Conservation (phyloP, 2,113 vertebrate species). For the Serilophus lunatus region DNA sequence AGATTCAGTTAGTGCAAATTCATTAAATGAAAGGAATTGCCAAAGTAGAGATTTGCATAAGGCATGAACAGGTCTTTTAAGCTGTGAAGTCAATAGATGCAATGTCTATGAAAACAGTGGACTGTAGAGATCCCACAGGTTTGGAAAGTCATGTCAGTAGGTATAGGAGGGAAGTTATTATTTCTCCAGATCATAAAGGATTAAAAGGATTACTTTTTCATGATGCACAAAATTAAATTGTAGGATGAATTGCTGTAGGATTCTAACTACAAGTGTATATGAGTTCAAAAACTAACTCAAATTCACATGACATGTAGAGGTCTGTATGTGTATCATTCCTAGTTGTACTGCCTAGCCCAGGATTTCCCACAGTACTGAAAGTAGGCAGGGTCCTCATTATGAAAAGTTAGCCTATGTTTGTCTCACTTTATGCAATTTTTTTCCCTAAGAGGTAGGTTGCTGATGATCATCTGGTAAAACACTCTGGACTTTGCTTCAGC, state of each 20-base stretch:
- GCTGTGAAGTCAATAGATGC: not conserved
- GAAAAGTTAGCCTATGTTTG: not conserved
- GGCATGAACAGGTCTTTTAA: not conserved
- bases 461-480: not conserved
- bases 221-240: fast-evolving
- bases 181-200: not conserved
- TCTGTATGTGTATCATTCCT: not conserved
- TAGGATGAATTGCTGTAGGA: not conserved
- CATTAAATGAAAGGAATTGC: not conserved
- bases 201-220: not conserved
- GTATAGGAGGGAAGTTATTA: not conserved
- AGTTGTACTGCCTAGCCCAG: not conserved
- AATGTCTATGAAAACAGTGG: not conserved
- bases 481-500: not conserved
- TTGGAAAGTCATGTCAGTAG: not conserved
- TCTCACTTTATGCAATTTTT: not conserved
- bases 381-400: not conserved
- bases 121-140: not conserved
- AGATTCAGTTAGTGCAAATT: not conserved
- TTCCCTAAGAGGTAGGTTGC: not conserved
- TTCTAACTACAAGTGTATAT: not conserved
- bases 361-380: not conserved
- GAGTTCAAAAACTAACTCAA: not conserved
- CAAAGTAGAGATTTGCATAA: not conserved
- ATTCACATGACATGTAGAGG: fast-evolving